phyloP scores from a whole-genome alignment of 92 coral and sea anemone genomes.

The Bergia sp. region DNA sequence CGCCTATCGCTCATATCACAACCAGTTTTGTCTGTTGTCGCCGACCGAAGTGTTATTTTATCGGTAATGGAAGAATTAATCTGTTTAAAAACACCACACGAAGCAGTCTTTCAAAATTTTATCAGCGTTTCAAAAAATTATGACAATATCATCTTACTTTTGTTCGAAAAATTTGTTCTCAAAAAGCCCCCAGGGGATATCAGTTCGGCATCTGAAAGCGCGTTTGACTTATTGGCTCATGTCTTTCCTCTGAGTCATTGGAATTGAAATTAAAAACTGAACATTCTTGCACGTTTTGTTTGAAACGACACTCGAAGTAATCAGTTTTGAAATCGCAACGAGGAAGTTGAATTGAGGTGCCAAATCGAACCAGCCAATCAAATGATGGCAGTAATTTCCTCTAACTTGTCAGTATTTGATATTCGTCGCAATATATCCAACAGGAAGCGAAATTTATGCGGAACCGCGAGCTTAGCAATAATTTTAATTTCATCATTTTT shows the following conservation, averaged over 20 bases:
- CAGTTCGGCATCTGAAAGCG: background rate
- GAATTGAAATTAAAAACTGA: conserved; percentile 16
- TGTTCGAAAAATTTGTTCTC: background rate
- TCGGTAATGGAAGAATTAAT: background rate
- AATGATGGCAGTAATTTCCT: background rate
- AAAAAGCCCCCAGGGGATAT: background rate
- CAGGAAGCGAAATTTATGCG: conserved; percentile 36
- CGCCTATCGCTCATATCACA: conserved; percentile 16
- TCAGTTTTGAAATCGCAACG: conserved; percentile 11
- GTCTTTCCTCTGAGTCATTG: conserved; percentile 24
- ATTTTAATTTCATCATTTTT: conserved; percentile 1
- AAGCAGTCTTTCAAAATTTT: background rate
- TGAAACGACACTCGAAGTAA: conserved; percentile 13
- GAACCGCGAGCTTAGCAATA: conserved; percentile 9
- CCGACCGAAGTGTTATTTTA: background rate
- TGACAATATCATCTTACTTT: background rate
- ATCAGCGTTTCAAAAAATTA: background rate
- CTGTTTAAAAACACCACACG: background rate
- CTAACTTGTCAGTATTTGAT: conserved; percentile 35
- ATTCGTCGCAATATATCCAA: conserved; percentile 35
- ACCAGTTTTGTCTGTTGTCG: background rate
- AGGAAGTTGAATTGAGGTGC: conserved; percentile 12
- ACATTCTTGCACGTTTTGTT: conserved; percentile 43
- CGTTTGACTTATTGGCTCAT: conserved; percentile 19
- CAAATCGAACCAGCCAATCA: conserved; percentile 12